Evolutionary conservation across 2,888 invertebrate genomes (phyloP), one percentile per base, ranked within the genome.

Genomic region (Phortica magna): DNA sequence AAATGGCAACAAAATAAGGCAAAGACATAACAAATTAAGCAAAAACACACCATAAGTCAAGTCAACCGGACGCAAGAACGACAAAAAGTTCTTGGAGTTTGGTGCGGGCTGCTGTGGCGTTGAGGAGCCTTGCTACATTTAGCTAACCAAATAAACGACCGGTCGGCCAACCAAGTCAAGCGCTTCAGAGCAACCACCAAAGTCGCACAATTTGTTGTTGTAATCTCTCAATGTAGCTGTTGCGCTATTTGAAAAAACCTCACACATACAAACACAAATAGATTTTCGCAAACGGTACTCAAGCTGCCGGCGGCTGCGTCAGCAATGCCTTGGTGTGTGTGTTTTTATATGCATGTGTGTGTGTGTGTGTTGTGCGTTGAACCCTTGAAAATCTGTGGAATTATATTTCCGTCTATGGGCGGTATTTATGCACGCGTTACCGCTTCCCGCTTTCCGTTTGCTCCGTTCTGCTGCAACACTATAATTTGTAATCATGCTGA

Each of bases 321-420:
- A 59, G 67, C 22, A 22, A 22, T 53, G 17, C 31, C 17, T 41
- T 10, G 79, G 77, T 75, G 67, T 68, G 41, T 74, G 81, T 81
- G 77, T 81, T 57, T 61, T 19, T 19, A 61, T 7, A 19, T 14
- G 17, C 1, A 19, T 61, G 17, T 19, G 22, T 12, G 17, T 61
- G 61, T 86, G 80, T 83, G 43, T 71, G 73, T 1, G 22, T 57
- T n/a, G 31, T 48, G 73, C 42, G 48, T 74, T 74, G 74, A 74
- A 74, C 67, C 67, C 74, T 67, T 65, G 55, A 67, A 73, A 75
- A 75, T 57, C 55, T 55, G 68, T 68, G 78, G 82, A 88, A 84
- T 88, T 86, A 86, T 86, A 86, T 86, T 86, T 86, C 86, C 74
- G 74, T 74, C 89, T 88, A 87, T 86, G 87, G 86, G 86, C 88